A percentile compares a stretch with the other conserved stretches of the same genome.
phyloP scores from a whole-genome alignment of 2,888 invertebrate genomes.

The Aquatica leii region DNA sequence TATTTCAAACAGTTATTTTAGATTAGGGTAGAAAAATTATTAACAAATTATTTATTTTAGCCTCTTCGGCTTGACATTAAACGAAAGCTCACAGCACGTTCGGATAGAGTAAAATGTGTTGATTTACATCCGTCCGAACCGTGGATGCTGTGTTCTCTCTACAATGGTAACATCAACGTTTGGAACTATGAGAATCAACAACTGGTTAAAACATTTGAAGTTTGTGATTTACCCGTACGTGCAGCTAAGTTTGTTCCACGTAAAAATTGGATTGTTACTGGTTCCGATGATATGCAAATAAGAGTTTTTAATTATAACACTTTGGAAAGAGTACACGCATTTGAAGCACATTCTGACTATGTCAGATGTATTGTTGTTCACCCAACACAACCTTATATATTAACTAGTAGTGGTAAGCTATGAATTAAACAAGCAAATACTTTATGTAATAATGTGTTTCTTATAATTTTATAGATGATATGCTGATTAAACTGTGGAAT shows the following conservation, averaged over 20 bases:
- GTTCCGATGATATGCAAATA: constrained; percentile 96
- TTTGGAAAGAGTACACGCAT: constrained; percentile 91
- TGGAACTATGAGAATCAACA: constrained; percentile 98
- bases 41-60: constrained; percentile 62
- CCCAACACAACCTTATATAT: constrained; percentile 95
- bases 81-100: constrained; percentile 95
- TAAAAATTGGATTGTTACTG: constrained; percentile 98
- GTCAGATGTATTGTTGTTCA: constrained; percentile 96
- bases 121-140: constrained; percentile 98
- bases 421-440: too few species aligned
- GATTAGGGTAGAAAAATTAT: background rate
- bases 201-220: constrained; percentile 88
- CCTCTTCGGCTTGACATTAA: constrained; percentile 98
- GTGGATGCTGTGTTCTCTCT: constrained; percentile 98
- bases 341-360: constrained; percentile 99
- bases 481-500: constrained; percentile 99
- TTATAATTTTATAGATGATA: constrained; percentile 78
- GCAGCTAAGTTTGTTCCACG: constrained; percentile 95
- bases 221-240: constrained; percentile 95
- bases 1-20: background rate
- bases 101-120: constrained; percentile 97
- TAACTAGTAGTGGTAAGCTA: constrained; percentile 95
- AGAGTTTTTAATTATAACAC: constrained; percentile 99
- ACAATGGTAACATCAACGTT: constrained; percentile 99
- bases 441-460: constrained; percentile 5